Conservation (phyloP, 2,113 vertebrate species). For the Leptodactylus fuscus region DNA sequence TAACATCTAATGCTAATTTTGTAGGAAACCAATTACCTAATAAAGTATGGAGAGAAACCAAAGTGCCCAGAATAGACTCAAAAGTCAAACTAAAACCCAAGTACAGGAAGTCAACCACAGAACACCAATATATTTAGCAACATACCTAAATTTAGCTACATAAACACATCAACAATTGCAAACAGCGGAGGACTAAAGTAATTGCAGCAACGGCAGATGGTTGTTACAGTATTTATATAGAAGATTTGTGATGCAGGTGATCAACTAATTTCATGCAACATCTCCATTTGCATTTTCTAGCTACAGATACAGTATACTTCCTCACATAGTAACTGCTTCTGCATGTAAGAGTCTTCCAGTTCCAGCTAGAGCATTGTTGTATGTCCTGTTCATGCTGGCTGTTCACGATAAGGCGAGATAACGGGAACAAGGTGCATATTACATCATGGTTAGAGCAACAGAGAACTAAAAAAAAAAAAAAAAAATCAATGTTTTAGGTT, state of each 20-base stretch:
- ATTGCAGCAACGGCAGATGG: too few species aligned
- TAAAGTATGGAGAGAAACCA: too few species aligned
- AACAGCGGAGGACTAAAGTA: too few species aligned
- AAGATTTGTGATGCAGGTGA: neutral
- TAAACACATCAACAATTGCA: too few species aligned
- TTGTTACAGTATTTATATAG: too few species aligned
- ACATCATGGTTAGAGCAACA: conserved; percentile 42
- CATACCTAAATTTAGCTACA: too few species aligned
- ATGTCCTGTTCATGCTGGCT: conserved; percentile 29
- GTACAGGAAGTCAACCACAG: too few species aligned
- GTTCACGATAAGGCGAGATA: conserved; percentile 44
- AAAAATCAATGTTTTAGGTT: neutral
- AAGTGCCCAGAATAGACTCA: too few species aligned
- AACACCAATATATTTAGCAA: too few species aligned
- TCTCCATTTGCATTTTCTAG: neutral
- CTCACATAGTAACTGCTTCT: neutral
- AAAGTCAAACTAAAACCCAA: too few species aligned
- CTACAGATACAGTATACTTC: neutral
- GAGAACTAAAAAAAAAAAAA: neutral
- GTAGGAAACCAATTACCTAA: too few species aligned
- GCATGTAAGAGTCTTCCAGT: neutral
- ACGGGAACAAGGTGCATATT: conserved; percentile 52
- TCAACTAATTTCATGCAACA: neutral
- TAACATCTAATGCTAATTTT: too few species aligned
- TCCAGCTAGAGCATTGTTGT: neutral